A percentile compares a stretch with the other conserved stretches of the same genome.
Evolutionary conservation across 2,888 invertebrate species (phyloP).

Genomic region (Apamea epomidion): DNA sequence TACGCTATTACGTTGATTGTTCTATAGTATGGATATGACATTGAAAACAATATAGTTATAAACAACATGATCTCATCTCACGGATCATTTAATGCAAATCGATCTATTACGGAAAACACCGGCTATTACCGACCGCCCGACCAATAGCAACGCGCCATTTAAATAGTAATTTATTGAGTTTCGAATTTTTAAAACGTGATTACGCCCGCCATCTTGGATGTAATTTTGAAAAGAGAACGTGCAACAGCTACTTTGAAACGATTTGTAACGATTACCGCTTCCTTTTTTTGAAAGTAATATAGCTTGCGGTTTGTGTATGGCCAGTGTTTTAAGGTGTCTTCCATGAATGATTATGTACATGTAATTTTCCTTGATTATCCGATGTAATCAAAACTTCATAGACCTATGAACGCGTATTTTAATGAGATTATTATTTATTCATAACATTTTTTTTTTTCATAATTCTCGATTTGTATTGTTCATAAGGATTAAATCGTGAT

Average conservation of each 20-base stretch:
- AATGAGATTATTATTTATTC: constrained; percentile 86
- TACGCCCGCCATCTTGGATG: constrained; percentile 83
- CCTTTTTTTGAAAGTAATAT: constrained; percentile 74
- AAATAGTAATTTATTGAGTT: constrained; percentile 86
- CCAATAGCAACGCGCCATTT: constrained; percentile 82
- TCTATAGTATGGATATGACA: constrained; percentile 74
- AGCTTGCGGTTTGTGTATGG: constrained; percentile 72
- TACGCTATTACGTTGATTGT: constrained; percentile 72
- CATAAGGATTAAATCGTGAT: constrained; percentile 80
- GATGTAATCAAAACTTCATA: constrained; percentile 71
- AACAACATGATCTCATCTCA: constrained; percentile 85
- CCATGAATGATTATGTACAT: constrained; percentile 67
- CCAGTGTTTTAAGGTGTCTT: constrained; percentile 71
- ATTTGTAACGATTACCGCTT: constrained; percentile 75
- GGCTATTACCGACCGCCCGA: constrained; percentile 79
- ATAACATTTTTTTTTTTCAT: constrained; percentile 79
- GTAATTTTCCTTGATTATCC: constrained; percentile 81
- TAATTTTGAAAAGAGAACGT: constrained; percentile 83
- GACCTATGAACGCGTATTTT: constrained; percentile 68
- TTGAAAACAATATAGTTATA: constrained; percentile 81
- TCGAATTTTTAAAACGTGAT: constrained; percentile 86
- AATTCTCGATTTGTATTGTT: constrained; percentile 70
- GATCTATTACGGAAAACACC: constrained; percentile 84
- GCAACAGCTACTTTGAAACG: constrained; percentile 80
- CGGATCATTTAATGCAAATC: constrained; percentile 89